Evolutionary conservation across 1,140 invertebrate genomes (phyloP).

Genomic region (Lucilia sericata): DNA sequence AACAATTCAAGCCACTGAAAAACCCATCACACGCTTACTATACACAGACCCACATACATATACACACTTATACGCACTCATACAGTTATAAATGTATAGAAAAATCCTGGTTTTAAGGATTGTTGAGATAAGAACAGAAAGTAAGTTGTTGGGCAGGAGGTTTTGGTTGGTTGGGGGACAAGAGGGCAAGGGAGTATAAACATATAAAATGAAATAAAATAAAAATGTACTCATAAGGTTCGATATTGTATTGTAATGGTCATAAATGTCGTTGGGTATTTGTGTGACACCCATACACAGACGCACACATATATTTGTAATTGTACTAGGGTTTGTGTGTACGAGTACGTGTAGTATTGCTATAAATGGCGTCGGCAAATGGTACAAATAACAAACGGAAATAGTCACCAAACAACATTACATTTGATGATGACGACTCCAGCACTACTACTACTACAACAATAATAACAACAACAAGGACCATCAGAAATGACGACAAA

Average conservation of each 20-base stretch:
- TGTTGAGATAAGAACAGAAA: background rate
- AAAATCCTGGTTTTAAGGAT: background rate
- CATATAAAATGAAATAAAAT: slow-evolving; percentile 20
- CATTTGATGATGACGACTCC: slow-evolving; percentile 26
- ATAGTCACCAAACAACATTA: slow-evolving; percentile 17
- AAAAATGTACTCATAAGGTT: slow-evolving; percentile 37
- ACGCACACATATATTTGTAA: background rate
- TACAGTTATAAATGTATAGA: background rate
- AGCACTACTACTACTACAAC: background rate
- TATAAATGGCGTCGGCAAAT: slow-evolving; percentile 6
- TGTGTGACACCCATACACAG: background rate
- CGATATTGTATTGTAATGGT: slow-evolving; percentile 43
- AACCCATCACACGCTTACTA: background rate
- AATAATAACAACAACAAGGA: slow-evolving; percentile 1
- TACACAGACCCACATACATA: background rate
- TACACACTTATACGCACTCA: background rate
- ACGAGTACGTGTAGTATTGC: background rate
- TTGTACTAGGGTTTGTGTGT: background rate
- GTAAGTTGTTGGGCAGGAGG: too few relatives aligned
- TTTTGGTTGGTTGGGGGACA: background rate
- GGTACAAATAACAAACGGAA: slow-evolving; percentile 16
- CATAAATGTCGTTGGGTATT: slow-evolving; percentile 31
- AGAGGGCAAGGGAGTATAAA: background rate
- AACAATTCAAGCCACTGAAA: background rate
- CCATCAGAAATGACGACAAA: background rate